phyloP scores from a whole-genome alignment of 2,888 invertebrate species.

The Caenorhabditis wallacei region DNA sequence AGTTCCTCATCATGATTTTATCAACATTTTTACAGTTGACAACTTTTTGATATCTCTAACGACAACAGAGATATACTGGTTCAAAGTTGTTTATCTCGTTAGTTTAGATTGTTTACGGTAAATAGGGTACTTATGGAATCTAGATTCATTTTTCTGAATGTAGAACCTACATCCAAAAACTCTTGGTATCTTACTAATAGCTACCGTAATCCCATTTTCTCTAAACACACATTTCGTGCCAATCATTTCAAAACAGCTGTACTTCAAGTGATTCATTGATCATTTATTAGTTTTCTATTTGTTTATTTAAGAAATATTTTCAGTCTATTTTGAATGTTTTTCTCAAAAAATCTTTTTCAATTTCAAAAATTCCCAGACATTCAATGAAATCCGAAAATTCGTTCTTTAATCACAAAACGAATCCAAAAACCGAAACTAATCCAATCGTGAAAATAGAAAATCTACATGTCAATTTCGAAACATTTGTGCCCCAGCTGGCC shows the following conservation, averaged over 20 bases:
- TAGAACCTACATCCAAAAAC: no score
- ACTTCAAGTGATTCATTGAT: constrained; percentile 2
- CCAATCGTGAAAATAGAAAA: constrained; percentile 1
- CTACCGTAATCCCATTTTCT: no score
- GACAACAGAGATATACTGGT: no score
- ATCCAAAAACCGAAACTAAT: constrained; percentile 3
- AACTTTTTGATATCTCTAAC: no score
- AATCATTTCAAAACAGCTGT: neutral
- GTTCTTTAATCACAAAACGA: neutral
- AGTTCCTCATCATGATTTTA: no score
- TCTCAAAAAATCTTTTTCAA: neutral
- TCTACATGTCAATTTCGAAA: constrained; percentile 27
- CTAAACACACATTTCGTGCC: no score
- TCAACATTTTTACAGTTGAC: no score
- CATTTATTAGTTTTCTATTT: neutral
- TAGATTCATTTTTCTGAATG: no score
- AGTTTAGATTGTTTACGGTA: no score
- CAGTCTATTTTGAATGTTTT: constrained; percentile 6
- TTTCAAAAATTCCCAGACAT: neutral
- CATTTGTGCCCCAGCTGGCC: constrained; percentile 7
- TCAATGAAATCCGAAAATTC: neutral
- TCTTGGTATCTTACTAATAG: no score
- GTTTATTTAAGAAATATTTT: constrained; percentile 8
- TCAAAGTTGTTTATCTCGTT: no score
- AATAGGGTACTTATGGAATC: no score